These are phyloP conservation scores for Sinohyriopsis cumingii DNA, from an alignment of 2,888 invertebrate genomes.

Conservation along the genomic window DNA sequence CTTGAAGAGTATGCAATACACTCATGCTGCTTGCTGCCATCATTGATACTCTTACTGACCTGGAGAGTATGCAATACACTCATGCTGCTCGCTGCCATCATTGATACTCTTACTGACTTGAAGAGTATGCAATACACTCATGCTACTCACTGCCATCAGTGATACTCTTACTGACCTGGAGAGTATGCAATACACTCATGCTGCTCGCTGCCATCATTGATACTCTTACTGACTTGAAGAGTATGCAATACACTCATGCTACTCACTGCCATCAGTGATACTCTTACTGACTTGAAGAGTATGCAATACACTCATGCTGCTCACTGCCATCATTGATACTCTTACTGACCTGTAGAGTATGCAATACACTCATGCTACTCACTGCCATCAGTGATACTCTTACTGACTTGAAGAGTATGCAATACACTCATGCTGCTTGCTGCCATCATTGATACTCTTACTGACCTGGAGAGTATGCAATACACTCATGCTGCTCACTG, in stretches of 20 bases:
- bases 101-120: constrained; percentile 70
- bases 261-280: constrained; percentile 71
- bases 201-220: constrained; percentile 72
- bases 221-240: constrained; percentile 72
- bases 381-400: too few species aligned
- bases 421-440: too few species aligned
- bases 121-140: constrained; percentile 72
- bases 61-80: constrained; percentile 72
- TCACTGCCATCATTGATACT: constrained; percentile 45
- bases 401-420: not conserved
- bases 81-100: constrained; percentile 72
- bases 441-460: too few species aligned
- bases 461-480: too few species aligned
- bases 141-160: constrained; percentile 72
- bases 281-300: constrained; percentile 70
- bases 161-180: constrained; percentile 70
- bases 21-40: constrained; percentile 72
- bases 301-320: constrained; percentile 71
- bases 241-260: constrained; percentile 71
- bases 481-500: too few species aligned
- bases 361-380: too few species aligned
- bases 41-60: constrained; percentile 70
- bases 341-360: too few species aligned
- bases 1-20: constrained; percentile 73
- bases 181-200: constrained; percentile 72